A percentile compares a stretch with the other conserved stretches of the same genome.
Conservation (phyloP, 2,888 invertebrate species). For the Julus scanicus region DNA sequence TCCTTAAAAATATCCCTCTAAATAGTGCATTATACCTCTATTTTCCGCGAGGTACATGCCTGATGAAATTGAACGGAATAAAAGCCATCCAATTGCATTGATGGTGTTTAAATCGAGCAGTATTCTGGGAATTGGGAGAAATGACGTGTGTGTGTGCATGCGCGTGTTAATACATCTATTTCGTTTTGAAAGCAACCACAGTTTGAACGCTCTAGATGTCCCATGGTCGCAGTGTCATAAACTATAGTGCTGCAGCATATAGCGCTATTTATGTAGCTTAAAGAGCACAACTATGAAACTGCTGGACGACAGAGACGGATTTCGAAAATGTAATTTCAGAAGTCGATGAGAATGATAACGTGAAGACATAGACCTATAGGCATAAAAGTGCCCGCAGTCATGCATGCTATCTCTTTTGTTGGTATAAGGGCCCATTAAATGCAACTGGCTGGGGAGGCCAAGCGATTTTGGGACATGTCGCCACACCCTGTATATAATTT, state of each 20-base stretch:
- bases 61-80: conserved; percentile 22
- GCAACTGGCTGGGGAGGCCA: conserved; percentile 8
- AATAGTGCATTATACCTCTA: neutral
- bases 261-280: neutral
- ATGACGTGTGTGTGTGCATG: neutral
- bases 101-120: conserved; percentile 12
- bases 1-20: neutral
- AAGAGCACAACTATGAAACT: neutral
- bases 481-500: conserved; percentile 22
- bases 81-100: neutral
- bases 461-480: neutral
- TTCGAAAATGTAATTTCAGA: conserved; percentile 21
- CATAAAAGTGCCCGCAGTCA: conserved; percentile 6
- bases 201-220: neutral
- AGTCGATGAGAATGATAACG: conserved; percentile 25
- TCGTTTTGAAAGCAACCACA: neutral
- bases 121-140: conserved; percentile 14
- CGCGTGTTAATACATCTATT: neutral
- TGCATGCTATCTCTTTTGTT: conserved; percentile 25
- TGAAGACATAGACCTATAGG: neutral
- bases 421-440: conserved; percentile 6
- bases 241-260: neutral
- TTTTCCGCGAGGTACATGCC: neutral
- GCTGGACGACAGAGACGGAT: conserved; percentile 13
- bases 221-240: neutral